phyloP scores from a whole-genome alignment of 2,113 vertebrate species.

The Malaclemys terrapin region DNA sequence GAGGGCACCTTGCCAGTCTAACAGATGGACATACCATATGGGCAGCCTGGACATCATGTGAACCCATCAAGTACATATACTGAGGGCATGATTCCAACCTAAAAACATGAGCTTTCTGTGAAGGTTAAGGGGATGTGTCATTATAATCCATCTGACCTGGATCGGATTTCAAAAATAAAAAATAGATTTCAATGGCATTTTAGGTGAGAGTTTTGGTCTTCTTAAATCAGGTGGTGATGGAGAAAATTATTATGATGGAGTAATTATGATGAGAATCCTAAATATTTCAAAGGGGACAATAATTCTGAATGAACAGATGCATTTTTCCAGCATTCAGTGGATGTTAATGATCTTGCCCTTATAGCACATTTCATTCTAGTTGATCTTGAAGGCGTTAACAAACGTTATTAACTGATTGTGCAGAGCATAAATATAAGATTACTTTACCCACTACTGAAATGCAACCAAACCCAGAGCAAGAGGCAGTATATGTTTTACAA shows the following conservation, averaged over 20 bases:
- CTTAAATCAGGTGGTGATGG: slow-evolving; percentile 39
- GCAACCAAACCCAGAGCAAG: not conserved
- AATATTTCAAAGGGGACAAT: slow-evolving; percentile 4
- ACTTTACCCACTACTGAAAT: not conserved
- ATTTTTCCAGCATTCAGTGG: not conserved
- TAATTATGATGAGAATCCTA: not conserved
- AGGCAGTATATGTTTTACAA: not conserved
- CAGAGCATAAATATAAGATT: not conserved
- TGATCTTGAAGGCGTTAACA: not conserved
- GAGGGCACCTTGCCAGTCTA: slow-evolving; percentile 55
- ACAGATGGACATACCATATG: slow-evolving; percentile 71
- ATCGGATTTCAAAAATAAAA: slow-evolving; percentile 73
- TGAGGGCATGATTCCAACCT: slow-evolving; percentile 69
- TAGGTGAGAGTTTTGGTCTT: not conserved
- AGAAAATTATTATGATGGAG: not conserved
- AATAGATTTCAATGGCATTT: slow-evolving; percentile 29
- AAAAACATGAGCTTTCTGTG: slow-evolving; percentile 76
- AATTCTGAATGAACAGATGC: slow-evolving; percentile 12
- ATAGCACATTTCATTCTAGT: slow-evolving; percentile 2
- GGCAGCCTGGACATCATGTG: slow-evolving; percentile 60
- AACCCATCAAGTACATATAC: slow-evolving; percentile 73
- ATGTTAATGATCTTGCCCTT: slow-evolving; percentile 9
- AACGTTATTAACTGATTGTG: not conserved
- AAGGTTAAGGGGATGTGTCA: slow-evolving; percentile 65
- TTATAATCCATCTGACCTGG: slow-evolving; percentile 62